Evolutionary conservation across 1,140 invertebrate species (phyloP), one percentile per base, ranked within the genome.

Genomic region (Stegodyphus mimosarum): DNA sequence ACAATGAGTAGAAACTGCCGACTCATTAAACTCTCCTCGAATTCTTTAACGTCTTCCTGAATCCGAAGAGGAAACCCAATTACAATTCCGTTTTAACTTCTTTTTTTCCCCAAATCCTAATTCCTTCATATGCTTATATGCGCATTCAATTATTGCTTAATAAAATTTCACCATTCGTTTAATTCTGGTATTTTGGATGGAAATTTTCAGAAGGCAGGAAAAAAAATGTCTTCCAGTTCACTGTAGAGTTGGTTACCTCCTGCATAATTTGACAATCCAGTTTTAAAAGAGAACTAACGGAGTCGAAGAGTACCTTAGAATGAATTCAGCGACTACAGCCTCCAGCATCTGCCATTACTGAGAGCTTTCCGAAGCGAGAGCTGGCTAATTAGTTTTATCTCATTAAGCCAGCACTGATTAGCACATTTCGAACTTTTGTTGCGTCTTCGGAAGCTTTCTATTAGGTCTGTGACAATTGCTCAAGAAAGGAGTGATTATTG

Each of bases 361-460:
- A 5, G 55, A 15, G 55, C 55, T 60, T 60, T 60, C 0, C 15
- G 55, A 15, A 60, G n/a, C 64, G 64, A 7, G 9, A 7, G 9
- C 9, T 48, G 49, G 18, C 64, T 78, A 78, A 78, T 78, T 78
- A 78, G 64, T 51, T 78, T 78, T 78, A 78, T 78, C 76, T 50
- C 76, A 53, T 67, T 78, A 78, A 78, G 63, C 13, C 63, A 66
- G 63, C 64, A n/a, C 64, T 78, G 64, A 78, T 78, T 78, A 78
- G 76, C 3, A 51, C 76, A 66, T 66, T 69, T 17, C 10, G 48
- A 78, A 78, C 76, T 78, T 78, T 78, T 33, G 33, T 71, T 51
- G 70, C 48, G 10, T 71, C 49, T 33, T 13, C 64, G 2, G 17
- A 6, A 17, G 64, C 64, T 7, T 67, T 5, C 17, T 67, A 17